Evolutionary conservation across 2,797 vertebrate genomes (phyloP), one percentile per base, ranked within the genome.

Genomic region (Decapterus maruadsi): DNA sequence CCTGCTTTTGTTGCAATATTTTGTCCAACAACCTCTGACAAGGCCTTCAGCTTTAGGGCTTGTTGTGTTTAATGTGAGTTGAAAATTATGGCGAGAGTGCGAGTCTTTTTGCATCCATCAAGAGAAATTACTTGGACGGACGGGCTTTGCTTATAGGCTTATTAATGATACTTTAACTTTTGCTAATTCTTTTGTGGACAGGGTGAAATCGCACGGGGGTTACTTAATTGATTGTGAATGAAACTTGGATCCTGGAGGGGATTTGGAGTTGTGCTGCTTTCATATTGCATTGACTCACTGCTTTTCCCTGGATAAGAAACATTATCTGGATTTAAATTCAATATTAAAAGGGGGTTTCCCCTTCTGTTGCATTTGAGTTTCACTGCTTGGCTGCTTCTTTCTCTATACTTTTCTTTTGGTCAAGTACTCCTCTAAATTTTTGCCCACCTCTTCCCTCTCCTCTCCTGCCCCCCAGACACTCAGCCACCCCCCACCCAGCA

Each of bases 401-500:
- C 50, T 61, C 69, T 67, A 26, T 26, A 36, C 48, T 77, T 61
- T 46, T 16, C 50, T 76, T 38, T 55, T 36, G 12, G 16, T 53
- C 29, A 19, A 29, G 1, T 0, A 0, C 22, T 43, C 55, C 36
- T 72, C 4, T n/a, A 40, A 51, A 31, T 62, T 57, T 56, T 71
- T 38, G 0, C 54, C 54, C 45, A 59, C 45, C 34, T 56, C 65
- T 68, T 34, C 72, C 68, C n/a, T 36, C 57, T 8, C 40, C 61
- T 29, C 65, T 19, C 56, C 65, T 58, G 1, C 57, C 38, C 65
- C 66, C 7, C 72, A 68, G 19, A 54, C 10, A 36, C 60, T 22
- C 65, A 13, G 53, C 1, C 14, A 0, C 31, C n/a, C 55, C 11
- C 9, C 4, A 19, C 57, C 26, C 26, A 26, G 26, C 26, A 26